These are phyloP conservation scores for Pelosia muscerda DNA, from an alignment of 2,888 invertebrate species.

Conservation along the genomic window DNA sequence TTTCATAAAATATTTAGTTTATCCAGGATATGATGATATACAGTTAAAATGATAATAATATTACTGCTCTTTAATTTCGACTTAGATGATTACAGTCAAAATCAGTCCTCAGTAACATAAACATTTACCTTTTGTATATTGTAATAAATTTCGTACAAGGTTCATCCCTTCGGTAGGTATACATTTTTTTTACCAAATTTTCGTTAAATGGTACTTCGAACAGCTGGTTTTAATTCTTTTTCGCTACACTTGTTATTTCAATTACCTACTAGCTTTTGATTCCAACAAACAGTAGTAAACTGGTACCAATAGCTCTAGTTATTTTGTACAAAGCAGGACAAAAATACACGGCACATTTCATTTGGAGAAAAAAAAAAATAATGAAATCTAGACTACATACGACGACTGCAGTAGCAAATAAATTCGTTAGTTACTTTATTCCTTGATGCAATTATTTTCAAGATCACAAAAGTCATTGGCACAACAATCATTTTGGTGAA, in stretches of 20 bases:
- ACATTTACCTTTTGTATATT: neutral
- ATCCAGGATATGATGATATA: no score
- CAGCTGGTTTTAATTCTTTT: neutral
- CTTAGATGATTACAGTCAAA: neutral
- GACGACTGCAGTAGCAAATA: neutral
- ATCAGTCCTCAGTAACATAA: neutral
- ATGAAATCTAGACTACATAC: no score
- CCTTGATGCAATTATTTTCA: neutral
- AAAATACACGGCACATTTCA: neutral
- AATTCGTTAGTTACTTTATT: neutral
- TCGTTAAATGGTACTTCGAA: no score
- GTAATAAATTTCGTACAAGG: neutral
- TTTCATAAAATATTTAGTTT: no score
- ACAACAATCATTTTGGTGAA: neutral
- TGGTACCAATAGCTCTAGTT: neutral
- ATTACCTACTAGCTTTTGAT: neutral
- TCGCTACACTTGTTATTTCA: neutral
- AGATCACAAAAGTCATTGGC: neutral
- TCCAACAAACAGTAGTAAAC: neutral
- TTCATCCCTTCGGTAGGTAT: neutral
- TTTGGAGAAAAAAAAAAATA: neutral
- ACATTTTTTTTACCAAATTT: neutral
- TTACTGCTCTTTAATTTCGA: neutral
- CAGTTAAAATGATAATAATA: no score
- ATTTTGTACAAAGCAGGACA: no score